Evolutionary conservation across 2,113 vertebrate species (phyloP).

Genomic region (Picathartes gymnocephalus): DNA sequence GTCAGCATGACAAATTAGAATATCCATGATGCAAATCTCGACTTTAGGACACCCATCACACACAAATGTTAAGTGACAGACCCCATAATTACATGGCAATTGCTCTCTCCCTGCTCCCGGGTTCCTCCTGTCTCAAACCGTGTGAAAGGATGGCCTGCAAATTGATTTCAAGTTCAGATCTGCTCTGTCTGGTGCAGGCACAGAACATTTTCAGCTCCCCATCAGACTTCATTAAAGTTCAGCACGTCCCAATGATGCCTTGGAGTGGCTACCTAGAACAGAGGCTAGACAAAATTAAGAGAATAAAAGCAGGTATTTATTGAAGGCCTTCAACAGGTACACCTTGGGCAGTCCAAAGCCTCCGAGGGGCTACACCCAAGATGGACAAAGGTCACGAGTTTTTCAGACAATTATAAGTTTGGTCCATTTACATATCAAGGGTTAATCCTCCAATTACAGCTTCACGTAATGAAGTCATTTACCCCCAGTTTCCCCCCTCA

Average conservation of each 20-base stretch:
- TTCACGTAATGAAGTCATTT: no score
- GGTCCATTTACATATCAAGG: no score
- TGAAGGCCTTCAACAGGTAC: no score
- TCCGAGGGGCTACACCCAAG: no score
- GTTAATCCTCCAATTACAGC: no score
- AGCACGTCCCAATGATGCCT: neutral
- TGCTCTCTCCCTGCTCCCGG: neutral
- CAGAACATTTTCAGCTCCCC: neutral
- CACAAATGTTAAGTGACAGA: neutral
- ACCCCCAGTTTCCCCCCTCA: no score
- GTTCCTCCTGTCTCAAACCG: neutral
- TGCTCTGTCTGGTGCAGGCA: neutral
- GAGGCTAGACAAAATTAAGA: no score
- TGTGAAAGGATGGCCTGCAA: neutral
- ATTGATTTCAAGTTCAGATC: neutral
- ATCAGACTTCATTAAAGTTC: neutral
- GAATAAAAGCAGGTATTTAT: no score
- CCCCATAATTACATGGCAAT: neutral
- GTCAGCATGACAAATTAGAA: conserved; percentile 15
- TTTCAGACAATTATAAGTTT: no score
- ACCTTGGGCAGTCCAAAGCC: no score
- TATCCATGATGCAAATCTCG: neutral
- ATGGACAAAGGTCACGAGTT: no score
- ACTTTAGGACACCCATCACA: neutral
- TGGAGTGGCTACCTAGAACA: no score